phyloP scores from a whole-genome alignment of 1,140 invertebrate species.

The Drosophila sulfurigaster region DNA sequence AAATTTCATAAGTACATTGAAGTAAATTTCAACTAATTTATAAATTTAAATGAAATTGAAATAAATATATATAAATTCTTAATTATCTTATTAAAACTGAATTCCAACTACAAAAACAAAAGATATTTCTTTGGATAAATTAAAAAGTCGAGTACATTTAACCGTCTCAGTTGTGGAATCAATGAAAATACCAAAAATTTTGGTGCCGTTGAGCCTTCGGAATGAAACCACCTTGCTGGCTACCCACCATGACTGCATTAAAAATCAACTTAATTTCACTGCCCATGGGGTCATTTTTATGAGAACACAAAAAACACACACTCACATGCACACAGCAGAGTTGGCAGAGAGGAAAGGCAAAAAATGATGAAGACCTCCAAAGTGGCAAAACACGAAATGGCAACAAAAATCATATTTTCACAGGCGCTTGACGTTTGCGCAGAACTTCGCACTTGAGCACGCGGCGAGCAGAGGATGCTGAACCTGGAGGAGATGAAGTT shows the following conservation, averaged over 20 bases:
- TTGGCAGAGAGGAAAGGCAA: constrained; percentile 15
- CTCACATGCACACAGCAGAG: constrained; percentile 35
- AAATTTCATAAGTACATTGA: no score
- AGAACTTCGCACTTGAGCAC: constrained; percentile 80
- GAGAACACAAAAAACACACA: constrained; percentile 46
- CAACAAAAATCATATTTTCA: constrained; percentile 81
- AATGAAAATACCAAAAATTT: constrained; percentile 26
- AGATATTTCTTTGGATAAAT: no score
- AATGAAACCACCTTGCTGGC: constrained; percentile 54
- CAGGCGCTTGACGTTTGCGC: constrained; percentile 82
- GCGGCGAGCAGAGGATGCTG: constrained; percentile 28
- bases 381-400: constrained; percentile 63
- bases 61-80: no score
- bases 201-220: constrained; percentile 11
- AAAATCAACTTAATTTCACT: constrained; percentile 72
- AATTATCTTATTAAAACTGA: no score
- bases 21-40: no score
- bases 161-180: background rate
- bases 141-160: background rate
- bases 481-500: background rate
- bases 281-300: constrained; percentile 63
- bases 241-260: constrained; percentile 79
- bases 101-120: no score
- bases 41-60: no score
- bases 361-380: constrained; percentile 70